Base-by-base conservation (phyloP, 1,140 invertebrate species). In the Procambarus virginalis region DNA sequence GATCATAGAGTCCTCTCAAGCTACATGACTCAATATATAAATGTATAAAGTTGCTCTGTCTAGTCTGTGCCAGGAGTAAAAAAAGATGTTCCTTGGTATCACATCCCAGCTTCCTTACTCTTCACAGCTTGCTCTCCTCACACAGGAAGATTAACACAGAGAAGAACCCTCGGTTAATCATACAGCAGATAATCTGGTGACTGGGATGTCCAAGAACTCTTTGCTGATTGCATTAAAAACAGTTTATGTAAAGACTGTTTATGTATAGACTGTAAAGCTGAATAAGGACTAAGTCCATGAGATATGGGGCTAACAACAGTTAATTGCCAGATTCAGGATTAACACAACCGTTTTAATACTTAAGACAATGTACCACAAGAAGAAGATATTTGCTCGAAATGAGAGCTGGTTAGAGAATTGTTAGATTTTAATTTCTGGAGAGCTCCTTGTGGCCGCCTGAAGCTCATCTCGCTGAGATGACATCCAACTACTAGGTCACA, bases 171-270 rank as follows among this genome's bases (percentile, higher is more conserved):
- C n/a, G 68, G 10, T 73, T 73, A 68, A 34, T 34, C 3, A 34
- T 22, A 1, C n/a, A 34, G 2, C n/a, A 73, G 22, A 34, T 22
- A 22, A 5, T 73, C 14, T 34, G n/a, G n/a, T 73, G 68, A 73
- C 68, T 73, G 68, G 68, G 22, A 73, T 73, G 68, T 45, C n/a
- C n/a, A 73, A 73, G 68, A 73, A 10, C 34, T 20, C 22, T 73
- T 73, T 22, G 68, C 6, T 73, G 68, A 34, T 34, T 73, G 22
- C 22, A 34, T 34, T 34, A 10, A 73, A 34, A 73, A 20, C 68
- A 73, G 68, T 73, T 73, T 73, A 73, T 73, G 68, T 73, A 73
- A 73, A n/a, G n/a, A n/a, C n/a, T n/a, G 68, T 73, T 73, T 73
- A 73, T 73, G 68, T 73, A 73, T 73, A 73, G n/a, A 73, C 68